A percentile compares a stretch with the other conserved stretches of the same genome.
Conservation (phyloP, 2,797 vertebrate genomes). For the Trematomus bernacchii region DNA sequence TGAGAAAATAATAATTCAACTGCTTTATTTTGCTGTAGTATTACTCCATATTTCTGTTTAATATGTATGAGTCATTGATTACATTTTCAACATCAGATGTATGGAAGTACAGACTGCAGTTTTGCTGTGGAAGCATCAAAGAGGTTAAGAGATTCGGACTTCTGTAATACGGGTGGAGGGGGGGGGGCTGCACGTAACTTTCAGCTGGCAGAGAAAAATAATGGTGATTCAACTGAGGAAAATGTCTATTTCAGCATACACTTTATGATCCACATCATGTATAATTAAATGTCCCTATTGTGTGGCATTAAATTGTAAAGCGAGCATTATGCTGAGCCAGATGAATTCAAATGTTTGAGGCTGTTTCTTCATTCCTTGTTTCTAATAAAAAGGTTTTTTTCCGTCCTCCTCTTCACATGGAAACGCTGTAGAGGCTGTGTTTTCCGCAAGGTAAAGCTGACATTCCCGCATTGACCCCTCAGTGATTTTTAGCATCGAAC, state of each 20-base stretch:
- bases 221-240: slow-evolving; percentile 68
- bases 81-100: neutral
- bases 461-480: slow-evolving; percentile 19
- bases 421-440: slow-evolving; percentile 23
- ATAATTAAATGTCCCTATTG: slow-evolving; percentile 72
- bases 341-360: slow-evolving; percentile 65
- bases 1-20: neutral
- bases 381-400: slow-evolving; percentile 31
- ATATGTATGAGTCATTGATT: too few relatives aligned
- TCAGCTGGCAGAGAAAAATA: slow-evolving; percentile 50
- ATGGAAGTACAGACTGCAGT: neutral
- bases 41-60: too few relatives aligned
- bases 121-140: neutral
- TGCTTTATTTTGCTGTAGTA: neutral
- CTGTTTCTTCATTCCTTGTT: slow-evolving; percentile 53
- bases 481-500: slow-evolving; percentile 12
- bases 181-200: slow-evolving; percentile 1
- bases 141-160: slow-evolving; percentile 12
- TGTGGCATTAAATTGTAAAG: slow-evolving; percentile 70
- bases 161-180: slow-evolving; percentile 10
- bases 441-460: slow-evolving; percentile 28
- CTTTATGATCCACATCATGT: slow-evolving; percentile 69
- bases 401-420: neutral
- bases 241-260: slow-evolving; percentile 73
- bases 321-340: slow-evolving; percentile 66